Conservation (phyloP, 2,888 invertebrate species). For the Acanthosoma haemorrhoidale region DNA sequence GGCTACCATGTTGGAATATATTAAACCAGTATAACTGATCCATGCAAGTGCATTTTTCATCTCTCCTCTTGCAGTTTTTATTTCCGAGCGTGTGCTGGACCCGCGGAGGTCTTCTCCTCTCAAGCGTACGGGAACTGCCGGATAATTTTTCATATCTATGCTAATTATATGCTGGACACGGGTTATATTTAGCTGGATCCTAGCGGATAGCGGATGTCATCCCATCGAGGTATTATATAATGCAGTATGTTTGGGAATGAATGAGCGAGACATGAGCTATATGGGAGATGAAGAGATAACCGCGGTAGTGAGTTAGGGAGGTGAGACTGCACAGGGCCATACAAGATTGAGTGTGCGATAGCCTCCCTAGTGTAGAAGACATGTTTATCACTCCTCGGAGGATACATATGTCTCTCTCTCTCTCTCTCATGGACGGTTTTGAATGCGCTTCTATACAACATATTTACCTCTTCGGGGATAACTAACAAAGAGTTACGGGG, state of each 20-base stretch:
- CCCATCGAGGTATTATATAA: background rate
- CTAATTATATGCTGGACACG: background rate
- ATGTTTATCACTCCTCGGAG: background rate
- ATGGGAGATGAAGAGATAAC: slow-evolving; percentile 10
- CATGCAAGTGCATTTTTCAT: too few relatives aligned
- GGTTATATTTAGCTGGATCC: background rate
- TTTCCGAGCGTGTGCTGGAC: too few relatives aligned
- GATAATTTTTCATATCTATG: background rate
- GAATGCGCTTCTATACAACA: slow-evolving; percentile 1
- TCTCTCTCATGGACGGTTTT: background rate
- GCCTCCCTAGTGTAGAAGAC: background rate
- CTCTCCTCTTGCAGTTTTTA: too few relatives aligned
- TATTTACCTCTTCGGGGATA: background rate
- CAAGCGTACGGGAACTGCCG: background rate
- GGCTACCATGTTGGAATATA: too few relatives aligned
- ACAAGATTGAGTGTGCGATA: slow-evolving; percentile 3
- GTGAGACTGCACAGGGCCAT: background rate
- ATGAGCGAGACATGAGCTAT: background rate
- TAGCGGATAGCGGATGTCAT: slow-evolving; percentile 6
- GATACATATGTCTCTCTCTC: background rate
- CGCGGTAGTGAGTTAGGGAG: background rate
- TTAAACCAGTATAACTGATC: too few relatives aligned
- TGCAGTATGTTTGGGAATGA: background rate
- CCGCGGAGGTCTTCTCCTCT: too few relatives aligned
- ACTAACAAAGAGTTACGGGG: background rate